Conservation (phyloP, 2,113 vertebrate species). For the Prinia subflava region DNA sequence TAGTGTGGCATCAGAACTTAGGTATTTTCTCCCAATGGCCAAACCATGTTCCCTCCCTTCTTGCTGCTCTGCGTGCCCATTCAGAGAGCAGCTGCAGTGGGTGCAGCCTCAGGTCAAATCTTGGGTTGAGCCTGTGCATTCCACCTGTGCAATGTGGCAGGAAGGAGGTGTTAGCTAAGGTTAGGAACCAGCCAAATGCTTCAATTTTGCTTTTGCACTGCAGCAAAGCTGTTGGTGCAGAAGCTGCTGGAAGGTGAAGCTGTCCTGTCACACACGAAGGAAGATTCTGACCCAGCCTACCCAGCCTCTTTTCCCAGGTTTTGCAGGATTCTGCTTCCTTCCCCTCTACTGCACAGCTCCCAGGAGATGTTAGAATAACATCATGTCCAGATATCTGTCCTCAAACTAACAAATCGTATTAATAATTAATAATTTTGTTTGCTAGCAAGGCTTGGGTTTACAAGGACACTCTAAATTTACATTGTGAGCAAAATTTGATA, state of each 20-base stretch:
- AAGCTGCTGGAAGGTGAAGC: neutral
- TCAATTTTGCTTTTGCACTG: neutral
- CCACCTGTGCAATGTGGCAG: neutral
- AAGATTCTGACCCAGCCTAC: neutral
- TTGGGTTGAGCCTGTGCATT: neutral
- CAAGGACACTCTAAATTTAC: neutral
- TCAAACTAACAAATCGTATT: neutral
- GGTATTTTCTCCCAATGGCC: neutral
- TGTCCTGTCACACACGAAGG: neutral
- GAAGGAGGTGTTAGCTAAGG: neutral
- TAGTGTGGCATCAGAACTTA: neutral
- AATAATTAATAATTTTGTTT: neutral
- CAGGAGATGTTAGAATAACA: neutral
- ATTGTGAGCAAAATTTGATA: neutral
- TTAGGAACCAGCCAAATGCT: neutral
- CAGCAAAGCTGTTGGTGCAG: neutral
- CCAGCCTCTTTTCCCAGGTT: neutral
- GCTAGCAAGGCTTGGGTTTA: neutral
- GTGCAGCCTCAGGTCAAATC: neutral
- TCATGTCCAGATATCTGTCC: neutral
- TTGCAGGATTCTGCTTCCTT: neutral
- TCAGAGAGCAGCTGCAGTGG: neutral
- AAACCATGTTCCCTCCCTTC: rapidly evolving
- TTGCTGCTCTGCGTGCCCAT: neutral
- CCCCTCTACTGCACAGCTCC: neutral